Conservation (phyloP, 2,888 invertebrate genomes). For the Mesopsocus fuscifrons region DNA sequence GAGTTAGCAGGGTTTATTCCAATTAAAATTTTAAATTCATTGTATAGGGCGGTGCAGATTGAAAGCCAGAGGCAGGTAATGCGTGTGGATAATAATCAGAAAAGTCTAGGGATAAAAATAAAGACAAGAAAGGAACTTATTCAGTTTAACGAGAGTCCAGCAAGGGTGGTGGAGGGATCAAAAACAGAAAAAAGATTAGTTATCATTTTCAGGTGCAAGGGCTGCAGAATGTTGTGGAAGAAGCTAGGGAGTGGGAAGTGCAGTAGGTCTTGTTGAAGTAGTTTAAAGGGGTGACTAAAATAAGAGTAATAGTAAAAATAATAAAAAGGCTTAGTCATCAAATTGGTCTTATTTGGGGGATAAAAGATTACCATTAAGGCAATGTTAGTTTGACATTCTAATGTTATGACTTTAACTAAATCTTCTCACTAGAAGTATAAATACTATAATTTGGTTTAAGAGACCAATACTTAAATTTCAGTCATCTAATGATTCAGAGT, state of each 20-base stretch:
- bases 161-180: constrained; percentile 36
- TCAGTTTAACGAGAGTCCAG: constrained; percentile 37
- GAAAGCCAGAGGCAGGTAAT: neutral
- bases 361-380: constrained; percentile 40
- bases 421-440: constrained; percentile 41
- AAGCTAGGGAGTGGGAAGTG: no score
- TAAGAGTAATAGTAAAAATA: constrained; percentile 25
- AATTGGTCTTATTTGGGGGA: constrained; percentile 47
- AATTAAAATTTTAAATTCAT: neutral
- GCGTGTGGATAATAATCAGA: constrained; percentile 28
- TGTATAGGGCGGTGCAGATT: neutral
- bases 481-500: constrained; percentile 38
- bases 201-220: constrained; percentile 47
- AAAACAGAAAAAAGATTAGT: constrained; percentile 46
- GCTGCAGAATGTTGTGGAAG: no score
- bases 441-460: constrained; percentile 47
- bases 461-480: constrained; percentile 48
- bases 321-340: constrained; percentile 29
- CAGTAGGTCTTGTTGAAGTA: no score
- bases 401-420: constrained; percentile 35
- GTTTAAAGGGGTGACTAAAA: constrained; percentile 33
- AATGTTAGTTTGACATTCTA: constrained; percentile 49
- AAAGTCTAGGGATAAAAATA: constrained; percentile 31
- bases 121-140: constrained; percentile 32
- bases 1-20: constrained; percentile 4